Evolutionary conservation across 2,888 invertebrate genomes (phyloP), one percentile per base, ranked within the genome.

Genomic region (Bhutanitis thaidina): DNA sequence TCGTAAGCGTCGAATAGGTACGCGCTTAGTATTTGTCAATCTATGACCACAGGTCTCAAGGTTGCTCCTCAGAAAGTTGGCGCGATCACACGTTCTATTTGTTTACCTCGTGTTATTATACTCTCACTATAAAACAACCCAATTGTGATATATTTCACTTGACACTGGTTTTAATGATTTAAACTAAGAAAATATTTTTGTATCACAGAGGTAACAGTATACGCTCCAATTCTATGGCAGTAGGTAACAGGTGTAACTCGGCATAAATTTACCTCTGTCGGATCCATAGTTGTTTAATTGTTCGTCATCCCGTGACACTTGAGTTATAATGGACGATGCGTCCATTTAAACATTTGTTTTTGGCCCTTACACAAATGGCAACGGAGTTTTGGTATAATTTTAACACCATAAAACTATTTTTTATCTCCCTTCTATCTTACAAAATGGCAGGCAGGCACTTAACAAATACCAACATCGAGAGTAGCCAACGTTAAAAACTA

Each of bases 251-350:
- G 88, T 89, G 88, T 87, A 89, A 83, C 84, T 81, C 77, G 72
- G 78, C 82, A 82, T 77, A 72, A 81, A 79, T 88, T 93, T 93
- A 97, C 97, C 96, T 96, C 97, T 96, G 91, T 96, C 97, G 92
- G 94, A 92, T 90, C 94, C 93, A 92, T 94, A 95, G 92, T 94
- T 96, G 92, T 95, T 96, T 91, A 96, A 93, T 92, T 95, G 95
- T 91, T 97, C 97, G 93, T 97, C 97, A 94, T 97, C 97, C 93
- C 97, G 95, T 92, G 96, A 96, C 93, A 97, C 97, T 94, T 97
- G 97, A 91, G 97, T 97, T 91, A 97, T 97, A 93, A 97, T 97
- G 95, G 97, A 97, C 95, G 97, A 95, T 94, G 96, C 96, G 96
- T 97, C 97, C 97, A 97, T 97, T 90, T 90, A 90, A 87, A 89